Evolutionary conservation across 37 sponge, comb jelly and placozoan species (phyloP).

Genomic region (Spongilla lacustris): DNA sequence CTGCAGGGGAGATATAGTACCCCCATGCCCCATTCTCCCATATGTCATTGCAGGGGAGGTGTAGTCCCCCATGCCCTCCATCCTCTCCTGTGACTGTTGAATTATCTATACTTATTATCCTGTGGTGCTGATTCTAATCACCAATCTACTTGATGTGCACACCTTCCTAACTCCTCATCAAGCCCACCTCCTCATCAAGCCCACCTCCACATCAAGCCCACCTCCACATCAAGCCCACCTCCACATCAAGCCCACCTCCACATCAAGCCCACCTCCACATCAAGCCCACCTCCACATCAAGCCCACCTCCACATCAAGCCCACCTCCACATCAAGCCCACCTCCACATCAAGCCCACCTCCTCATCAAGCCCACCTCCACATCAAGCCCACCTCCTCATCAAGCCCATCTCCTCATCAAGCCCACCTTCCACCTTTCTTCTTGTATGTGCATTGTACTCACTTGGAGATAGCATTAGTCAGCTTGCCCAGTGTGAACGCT

Average conservation of each 20-base stretch:
- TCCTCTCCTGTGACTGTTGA: too few species aligned
- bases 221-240: neutral
- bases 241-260: too few species aligned
- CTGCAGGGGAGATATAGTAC: too few species aligned
- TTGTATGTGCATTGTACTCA: neutral
- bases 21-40: too few species aligned
- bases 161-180: neutral
- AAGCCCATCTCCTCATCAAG: neutral
- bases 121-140: too few species aligned
- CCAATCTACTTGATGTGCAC: neutral
- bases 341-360: neutral
- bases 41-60: too few species aligned
- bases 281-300: neutral
- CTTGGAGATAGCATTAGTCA: constrained; percentile 37
- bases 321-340: neutral
- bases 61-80: too few species aligned
- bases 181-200: neutral
- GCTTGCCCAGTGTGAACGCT: constrained; percentile 51
- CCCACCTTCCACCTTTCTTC: neutral
- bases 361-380: neutral
- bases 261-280: neutral
- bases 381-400: neutral
- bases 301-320: neutral
- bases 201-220: neutral
- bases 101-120: too few species aligned